Evolutionary conservation across 2,113 vertebrate species (phyloP), one percentile per base, ranked within the genome.

Genomic region (Nothoprocta perdicaria): DNA sequence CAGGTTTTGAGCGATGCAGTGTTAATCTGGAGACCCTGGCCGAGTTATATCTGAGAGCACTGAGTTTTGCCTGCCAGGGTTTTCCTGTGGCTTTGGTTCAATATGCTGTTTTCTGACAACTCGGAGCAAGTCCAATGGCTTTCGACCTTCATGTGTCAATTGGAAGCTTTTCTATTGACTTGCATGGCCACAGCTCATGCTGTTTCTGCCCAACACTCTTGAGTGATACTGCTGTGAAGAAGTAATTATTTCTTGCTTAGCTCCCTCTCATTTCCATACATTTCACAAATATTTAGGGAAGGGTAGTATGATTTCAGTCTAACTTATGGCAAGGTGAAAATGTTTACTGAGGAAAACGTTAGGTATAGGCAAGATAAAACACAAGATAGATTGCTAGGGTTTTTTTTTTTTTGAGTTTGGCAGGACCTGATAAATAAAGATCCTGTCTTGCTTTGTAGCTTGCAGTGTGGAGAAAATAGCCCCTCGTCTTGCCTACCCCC

Each of bases 81-180:
- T 96, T 65, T 89, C 89, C 79, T 41, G 79, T 74, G 76, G 65
- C 19, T 94, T 80, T 45, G 46, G 52, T 80, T 92, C 94, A 78
- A 80, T 95, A 86, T 76, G 69, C 66, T 61, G 29, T 95, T 94
- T 94, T 89, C 80, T 91, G 89, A 80, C 65, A 83, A 66, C 22
- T 84, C 61, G 45, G 60, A 81, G 33, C 22, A 79, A 92, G 38
- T 86, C 24, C 74, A 79, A 41, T 58, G 63, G 67, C 84, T 92
- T 93, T 75, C 90, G 91, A 95, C 94, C 79, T 95, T 94, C 89
- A 78, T 35, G 61, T 72, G 62, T 19, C 40, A 80, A 85, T 52
- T 6, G 38, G 48, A 72, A 74, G 88, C 93, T 75, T 57, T 77
- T 74, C 5, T 7, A 65, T 89, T 92, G 85, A 78, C 57, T 80